Percentiles rank a stretch among this genome's conserved stretches.
These are phyloP conservation scores for Seriola quinqueradiata DNA, from an alignment of 2,113 vertebrate species.

Conservation along the genomic window DNA sequence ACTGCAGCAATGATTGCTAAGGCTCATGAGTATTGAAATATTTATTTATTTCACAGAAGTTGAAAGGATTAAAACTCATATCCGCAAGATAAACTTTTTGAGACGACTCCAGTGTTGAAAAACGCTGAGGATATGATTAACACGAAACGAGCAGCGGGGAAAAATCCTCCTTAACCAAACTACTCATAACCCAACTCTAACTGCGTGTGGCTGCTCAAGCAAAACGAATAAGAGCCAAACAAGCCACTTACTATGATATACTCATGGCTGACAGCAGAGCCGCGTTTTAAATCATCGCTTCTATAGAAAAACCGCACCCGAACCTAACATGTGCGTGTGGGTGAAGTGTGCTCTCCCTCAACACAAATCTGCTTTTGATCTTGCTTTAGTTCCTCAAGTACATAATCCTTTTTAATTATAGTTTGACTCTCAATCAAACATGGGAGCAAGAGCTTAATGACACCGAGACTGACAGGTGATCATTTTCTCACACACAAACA, in stretches of 20 bases:
- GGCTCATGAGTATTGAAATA: background rate
- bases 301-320: conserved; percentile 36
- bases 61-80: background rate
- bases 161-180: conserved; percentile 3
- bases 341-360: conserved; percentile 7
- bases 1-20: too few relatives aligned
- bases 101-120: background rate
- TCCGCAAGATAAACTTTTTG: background rate
- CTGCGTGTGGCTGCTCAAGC: background rate
- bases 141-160: background rate
- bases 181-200: background rate
- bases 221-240: conserved; percentile 36
- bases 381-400: conserved; percentile 9
- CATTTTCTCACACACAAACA: conserved; percentile 14
- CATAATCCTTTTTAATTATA: conserved; percentile 61
- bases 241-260: conserved; percentile 36
- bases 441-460: conserved; percentile 25
- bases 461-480: conserved; percentile 46
- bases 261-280: conserved; percentile 30
- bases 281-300: conserved; percentile 45
- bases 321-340: conserved; percentile 20
- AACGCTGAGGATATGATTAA: background rate
- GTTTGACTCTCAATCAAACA: conserved; percentile 22
- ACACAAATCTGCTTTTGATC: conserved; percentile 53
- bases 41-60: background rate